Conservation (phyloP, 1,140 invertebrate species). For the Ylistrum balloti region DNA sequence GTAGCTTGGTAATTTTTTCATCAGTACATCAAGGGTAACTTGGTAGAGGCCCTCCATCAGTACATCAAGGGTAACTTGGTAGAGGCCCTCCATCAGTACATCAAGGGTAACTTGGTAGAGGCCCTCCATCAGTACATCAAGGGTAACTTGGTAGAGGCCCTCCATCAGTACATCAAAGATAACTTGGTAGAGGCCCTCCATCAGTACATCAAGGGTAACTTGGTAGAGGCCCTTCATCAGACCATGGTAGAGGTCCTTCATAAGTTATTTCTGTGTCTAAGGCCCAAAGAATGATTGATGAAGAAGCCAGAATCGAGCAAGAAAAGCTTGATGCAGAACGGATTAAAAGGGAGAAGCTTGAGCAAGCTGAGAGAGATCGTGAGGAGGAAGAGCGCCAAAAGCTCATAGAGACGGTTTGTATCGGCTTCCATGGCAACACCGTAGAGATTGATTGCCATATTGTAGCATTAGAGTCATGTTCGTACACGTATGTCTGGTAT, state of each 20-base stretch:
- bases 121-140: no score
- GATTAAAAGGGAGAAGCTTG: not conserved
- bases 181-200: no score
- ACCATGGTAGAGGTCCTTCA: no score
- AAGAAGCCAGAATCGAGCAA: slow-evolving; percentile 32
- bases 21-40: not conserved
- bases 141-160: no score
- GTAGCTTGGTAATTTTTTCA: no score
- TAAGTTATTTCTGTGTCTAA: slow-evolving; percentile 21
- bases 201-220: no score
- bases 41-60: no score
- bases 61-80: no score
- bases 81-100: no score
- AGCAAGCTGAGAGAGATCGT: not conserved
- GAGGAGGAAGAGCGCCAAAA: slow-evolving; percentile 23
- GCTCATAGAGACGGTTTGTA: slow-evolving; percentile 32
- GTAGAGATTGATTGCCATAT: slow-evolving; percentile 9
- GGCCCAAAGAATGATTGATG: not conserved
- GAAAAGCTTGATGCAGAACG: slow-evolving; percentile 38
- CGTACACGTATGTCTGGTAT: slow-evolving; percentile 37
- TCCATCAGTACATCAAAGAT: no score
- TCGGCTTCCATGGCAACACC: slow-evolving; percentile 1
- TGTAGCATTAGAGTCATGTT: slow-evolving; percentile 38
- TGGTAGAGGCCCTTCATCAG: no score
- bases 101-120: no score